Evolutionary conservation across 2,888 invertebrate species (phyloP), one percentile per base, ranked within the genome.

Genomic region (Tuberolachnus salignus): DNA sequence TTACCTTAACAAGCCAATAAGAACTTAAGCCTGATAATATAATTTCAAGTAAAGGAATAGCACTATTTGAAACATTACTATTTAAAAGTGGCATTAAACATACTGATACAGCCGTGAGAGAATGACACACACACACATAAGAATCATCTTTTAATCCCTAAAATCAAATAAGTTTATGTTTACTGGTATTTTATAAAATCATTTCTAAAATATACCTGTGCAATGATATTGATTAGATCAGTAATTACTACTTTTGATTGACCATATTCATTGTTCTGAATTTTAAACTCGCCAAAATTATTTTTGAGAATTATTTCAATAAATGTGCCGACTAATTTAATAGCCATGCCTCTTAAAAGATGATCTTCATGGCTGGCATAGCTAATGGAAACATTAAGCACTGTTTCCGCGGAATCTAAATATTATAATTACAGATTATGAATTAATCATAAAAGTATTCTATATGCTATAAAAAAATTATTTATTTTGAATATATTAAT

Each of bases 1-100:
- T 87, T 82, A 94, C 92, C 87, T 92, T 92, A 66, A 95, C 92
- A 70, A 95, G 87, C 92, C 95, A 95, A 85, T 95, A 95, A 0
- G 91, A 90, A 85, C 94, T 94, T 80, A 90, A 89, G 1, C 93
- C 87, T 42, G 86, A 85, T 13, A 92, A 88, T 9, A 94, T 86
- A 23, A 88, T 86, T 81, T 90, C 88, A 63, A 94, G 85, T 8
- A 91, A 85, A 16, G 88, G 87, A 21, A 89, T 85, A 4, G 90
- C 86, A 14, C 88, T 83, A 1, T 86, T 83, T 86, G 89, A 89
- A 82, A 90, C 89, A 10, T 88, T 85, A 67, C 92, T 92, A 84
- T 89, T 88, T 80, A 91, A 85, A 34, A 94, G 83, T 16, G 88
- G 86, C 4, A 87, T 85, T 14, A 92, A 86, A 83, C 91, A 89